A percentile compares a stretch with the other conserved stretches of the same genome.
Conservation (phyloP, 2,888 invertebrate genomes). For the Tineola bisselliella region DNA sequence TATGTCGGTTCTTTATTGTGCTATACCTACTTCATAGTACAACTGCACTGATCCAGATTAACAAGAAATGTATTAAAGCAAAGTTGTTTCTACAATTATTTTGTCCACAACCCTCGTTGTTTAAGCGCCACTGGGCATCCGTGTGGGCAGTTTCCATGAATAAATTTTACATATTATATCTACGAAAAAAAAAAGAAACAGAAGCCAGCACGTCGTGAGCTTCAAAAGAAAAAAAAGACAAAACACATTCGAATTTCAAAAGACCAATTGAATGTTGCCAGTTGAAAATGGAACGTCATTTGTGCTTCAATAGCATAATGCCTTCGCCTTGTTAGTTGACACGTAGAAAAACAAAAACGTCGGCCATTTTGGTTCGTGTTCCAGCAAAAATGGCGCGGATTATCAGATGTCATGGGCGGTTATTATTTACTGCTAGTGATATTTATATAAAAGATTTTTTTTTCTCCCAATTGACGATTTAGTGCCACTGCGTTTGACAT, state of each 20-base stretch:
- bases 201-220: not conserved
- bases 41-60: no score
- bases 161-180: not conserved
- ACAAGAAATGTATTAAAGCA: no score
- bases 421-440: not conserved
- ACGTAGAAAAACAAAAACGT: conserved; percentile 13
- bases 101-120: not conserved
- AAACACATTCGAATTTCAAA: conserved; percentile 5
- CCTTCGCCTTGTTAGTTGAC: not conserved
- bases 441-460: not conserved
- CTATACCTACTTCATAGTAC: no score
- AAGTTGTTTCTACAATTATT: not conserved
- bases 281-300: not conserved
- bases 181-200: not conserved
- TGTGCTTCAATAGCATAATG: conserved; percentile 6
- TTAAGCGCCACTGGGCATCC: not conserved
- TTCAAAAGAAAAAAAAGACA: not conserved
- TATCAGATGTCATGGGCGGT: not conserved
- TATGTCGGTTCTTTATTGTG: no score
- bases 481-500: not conserved
- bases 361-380: conserved; percentile 11
- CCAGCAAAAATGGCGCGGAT: conserved; percentile 14
- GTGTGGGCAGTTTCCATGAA: conserved; percentile 4
- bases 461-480: not conserved
- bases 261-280: not conserved